Conservation (phyloP, 1,140 invertebrate genomes). For the Uloborus diversus region DNA sequence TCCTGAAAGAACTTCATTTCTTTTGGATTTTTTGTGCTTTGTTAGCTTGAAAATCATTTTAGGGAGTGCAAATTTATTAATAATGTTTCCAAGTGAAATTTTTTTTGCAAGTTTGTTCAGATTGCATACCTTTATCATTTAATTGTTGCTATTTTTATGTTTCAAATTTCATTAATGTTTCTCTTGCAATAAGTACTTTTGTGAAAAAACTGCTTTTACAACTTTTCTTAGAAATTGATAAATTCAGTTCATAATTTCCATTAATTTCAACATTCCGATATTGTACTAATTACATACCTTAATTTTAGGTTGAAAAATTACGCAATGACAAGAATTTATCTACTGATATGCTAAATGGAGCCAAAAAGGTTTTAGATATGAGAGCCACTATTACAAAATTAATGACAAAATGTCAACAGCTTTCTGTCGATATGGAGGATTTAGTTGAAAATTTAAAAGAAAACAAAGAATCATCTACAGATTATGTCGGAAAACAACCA, state of each 20-base stretch:
- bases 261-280: background rate
- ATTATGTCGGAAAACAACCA: constrained; percentile 67
- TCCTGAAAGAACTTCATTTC: no score
- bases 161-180: constrained; percentile 58
- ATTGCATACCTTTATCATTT: no score
- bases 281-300: background rate
- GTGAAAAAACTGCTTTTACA: no score
- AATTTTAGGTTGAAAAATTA: constrained; percentile 64
- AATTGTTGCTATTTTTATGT: constrained; percentile 44
- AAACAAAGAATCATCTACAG: constrained; percentile 58
- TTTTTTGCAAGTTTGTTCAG: no score
- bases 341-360: constrained; percentile 66
- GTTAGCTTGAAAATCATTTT: no score
- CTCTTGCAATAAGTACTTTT: background rate
- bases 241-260: background rate
- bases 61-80: no score
- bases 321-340: constrained; percentile 63
- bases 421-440: constrained; percentile 66
- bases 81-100: no score
- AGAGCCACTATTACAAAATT: constrained; percentile 66
- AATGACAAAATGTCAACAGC: constrained; percentile 69
- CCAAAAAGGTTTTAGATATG: constrained; percentile 66
- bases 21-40: no score
- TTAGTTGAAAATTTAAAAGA: constrained; percentile 65
- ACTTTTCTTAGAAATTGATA: no score